A percentile compares a stretch with the other conserved stretches of the same genome.
phyloP scores from a whole-genome alignment of 2,797 vertebrate species.

The Agapornis canus region DNA sequence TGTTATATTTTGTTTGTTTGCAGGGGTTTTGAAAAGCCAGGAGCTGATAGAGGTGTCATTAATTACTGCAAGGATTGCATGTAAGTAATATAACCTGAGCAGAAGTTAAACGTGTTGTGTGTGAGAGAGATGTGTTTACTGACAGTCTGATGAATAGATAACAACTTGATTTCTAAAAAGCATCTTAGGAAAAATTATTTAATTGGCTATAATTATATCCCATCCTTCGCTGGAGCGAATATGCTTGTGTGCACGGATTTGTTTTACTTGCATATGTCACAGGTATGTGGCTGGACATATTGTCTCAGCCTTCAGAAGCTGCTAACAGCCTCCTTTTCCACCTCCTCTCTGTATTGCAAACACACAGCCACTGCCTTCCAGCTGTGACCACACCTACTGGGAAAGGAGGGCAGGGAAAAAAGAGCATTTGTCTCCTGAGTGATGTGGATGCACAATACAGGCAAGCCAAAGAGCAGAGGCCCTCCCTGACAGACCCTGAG shows the following conservation, averaged over 20 bases:
- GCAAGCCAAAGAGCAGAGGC: neutral
- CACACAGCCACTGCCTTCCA: neutral
- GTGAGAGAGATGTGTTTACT: conserved; percentile 6
- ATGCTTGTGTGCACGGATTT: neutral
- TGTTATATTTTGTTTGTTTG: neutral
- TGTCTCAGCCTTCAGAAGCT: neutral
- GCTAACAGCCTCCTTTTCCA: neutral
- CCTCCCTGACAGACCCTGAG: neutral
- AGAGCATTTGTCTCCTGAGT: neutral
- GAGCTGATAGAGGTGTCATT: neutral
- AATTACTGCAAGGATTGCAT: neutral
- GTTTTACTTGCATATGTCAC: neutral
- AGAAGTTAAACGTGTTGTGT: conserved; percentile 20
- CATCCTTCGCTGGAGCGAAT: neutral
- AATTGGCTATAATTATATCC: conserved; percentile 9
- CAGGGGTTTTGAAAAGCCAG: neutral
- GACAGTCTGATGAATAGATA: conserved; percentile 36
- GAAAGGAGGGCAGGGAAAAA: neutral
- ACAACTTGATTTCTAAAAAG: conserved; percentile 33
- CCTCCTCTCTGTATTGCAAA: neutral
- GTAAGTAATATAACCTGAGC: neutral
- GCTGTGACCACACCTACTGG: neutral
- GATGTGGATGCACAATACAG: neutral
- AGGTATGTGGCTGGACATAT: neutral
- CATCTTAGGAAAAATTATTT: conserved; percentile 12